Evolutionary conservation across 1,140 invertebrate genomes (phyloP).

Genomic region (Pantala flavescens): DNA sequence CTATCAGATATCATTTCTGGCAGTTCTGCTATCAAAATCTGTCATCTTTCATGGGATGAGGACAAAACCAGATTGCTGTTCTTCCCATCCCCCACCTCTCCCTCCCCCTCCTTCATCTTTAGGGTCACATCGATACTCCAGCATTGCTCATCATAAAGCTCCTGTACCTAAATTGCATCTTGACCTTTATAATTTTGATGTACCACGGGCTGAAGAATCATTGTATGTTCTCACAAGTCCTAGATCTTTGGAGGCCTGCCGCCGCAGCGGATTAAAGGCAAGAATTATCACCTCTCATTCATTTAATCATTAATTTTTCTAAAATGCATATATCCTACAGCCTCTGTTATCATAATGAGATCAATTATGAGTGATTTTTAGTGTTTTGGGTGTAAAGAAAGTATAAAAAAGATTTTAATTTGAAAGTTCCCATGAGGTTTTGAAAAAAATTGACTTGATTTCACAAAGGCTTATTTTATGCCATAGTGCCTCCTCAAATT

Average conservation of each 20-base stretch:
- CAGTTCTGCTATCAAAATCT: too few relatives aligned
- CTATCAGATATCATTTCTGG: too few relatives aligned
- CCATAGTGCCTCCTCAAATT: too few relatives aligned
- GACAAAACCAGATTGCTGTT: background rate
- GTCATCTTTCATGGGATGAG: background rate
- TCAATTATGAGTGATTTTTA: too few relatives aligned
- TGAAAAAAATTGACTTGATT: too few relatives aligned
- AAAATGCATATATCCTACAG: too few relatives aligned
- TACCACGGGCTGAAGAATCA: conserved; percentile 34
- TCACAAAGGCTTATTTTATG: too few relatives aligned
- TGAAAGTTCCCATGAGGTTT: too few relatives aligned
- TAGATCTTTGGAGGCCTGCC: conserved; percentile 42
- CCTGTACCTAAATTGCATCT: conserved; percentile 20
- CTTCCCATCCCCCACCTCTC: background rate
- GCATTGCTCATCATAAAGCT: background rate
- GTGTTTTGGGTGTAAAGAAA: too few relatives aligned
- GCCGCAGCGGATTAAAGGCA: conserved; percentile 39
- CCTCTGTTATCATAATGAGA: too few relatives aligned
- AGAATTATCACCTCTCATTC: background rate
- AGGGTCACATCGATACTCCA: background rate
- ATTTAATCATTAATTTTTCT: too few relatives aligned
- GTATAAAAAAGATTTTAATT: too few relatives aligned
- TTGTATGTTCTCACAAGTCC: conserved; percentile 45
- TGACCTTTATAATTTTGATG: conserved; percentile 41
- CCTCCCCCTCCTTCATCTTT: background rate